Percentiles rank a stretch among this genome's conserved stretches.
Evolutionary conservation across 37 sponge, comb jelly and placozoan genomes (phyloP).

Genomic region (Beroe forskalii): DNA sequence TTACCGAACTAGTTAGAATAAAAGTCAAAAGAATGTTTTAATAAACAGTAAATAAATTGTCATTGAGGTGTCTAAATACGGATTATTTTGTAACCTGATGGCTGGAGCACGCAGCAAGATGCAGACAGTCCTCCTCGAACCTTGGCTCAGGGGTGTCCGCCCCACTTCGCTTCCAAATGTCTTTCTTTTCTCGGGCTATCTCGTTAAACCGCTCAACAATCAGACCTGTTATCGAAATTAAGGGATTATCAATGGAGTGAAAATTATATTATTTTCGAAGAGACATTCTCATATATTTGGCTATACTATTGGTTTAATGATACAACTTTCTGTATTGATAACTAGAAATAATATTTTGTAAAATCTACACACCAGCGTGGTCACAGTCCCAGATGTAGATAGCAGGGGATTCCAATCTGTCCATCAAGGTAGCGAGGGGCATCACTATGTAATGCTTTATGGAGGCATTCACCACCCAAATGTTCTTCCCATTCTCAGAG

Average conservation of each 20-base stretch:
- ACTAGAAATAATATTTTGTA: too few relatives aligned
- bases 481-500: slow-evolving; percentile 78
- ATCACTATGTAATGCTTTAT: slow-evolving; percentile 76
- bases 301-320: too few relatives aligned
- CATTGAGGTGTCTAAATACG: too few relatives aligned
- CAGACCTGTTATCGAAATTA: too few relatives aligned
- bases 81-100: too few relatives aligned
- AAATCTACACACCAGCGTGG: slow-evolving; percentile 89
- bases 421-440: slow-evolving; percentile 46
- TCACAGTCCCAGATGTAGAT: slow-evolving; percentile 94
- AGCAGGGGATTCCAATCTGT: slow-evolving; percentile 86
- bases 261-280: not conserved
- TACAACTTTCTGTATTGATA: too few relatives aligned
- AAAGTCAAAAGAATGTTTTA: too few relatives aligned
- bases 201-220: slow-evolving; percentile 82
- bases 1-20: too few relatives aligned
- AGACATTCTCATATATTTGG: not conserved
- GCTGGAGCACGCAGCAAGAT: slow-evolving; percentile 83
- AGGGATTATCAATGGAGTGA: not conserved
- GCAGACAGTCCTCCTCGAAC: slow-evolving; percentile 74
- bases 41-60: too few relatives aligned
- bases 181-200: slow-evolving; percentile 83
- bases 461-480: slow-evolving; percentile 87
- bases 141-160: slow-evolving; percentile 21
- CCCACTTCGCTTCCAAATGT: slow-evolving; percentile 67